Base-by-base conservation (phyloP, 1,140 invertebrate genomes). In the Panagrolaimus sp. region DNA sequence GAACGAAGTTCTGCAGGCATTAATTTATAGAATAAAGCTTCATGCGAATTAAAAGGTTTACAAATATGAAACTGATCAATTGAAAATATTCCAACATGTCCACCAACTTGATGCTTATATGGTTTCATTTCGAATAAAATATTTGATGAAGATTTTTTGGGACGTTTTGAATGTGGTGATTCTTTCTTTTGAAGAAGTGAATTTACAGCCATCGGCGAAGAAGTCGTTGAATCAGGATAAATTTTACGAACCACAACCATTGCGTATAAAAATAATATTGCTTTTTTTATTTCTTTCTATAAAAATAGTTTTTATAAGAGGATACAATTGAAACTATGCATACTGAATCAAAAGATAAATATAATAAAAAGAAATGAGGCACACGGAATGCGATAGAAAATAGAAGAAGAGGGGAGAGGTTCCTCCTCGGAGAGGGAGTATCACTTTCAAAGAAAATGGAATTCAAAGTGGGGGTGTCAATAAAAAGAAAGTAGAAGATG, bases 61-160 rank as follows among this genome's bases (percentile, higher is more conserved):
- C 52, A 58, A n/a, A 58, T 12, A 26, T 58, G 52, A 12, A 26
- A 28, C 14, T 58, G 10, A 28, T 58, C 52, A 58, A 58, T 10
- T 21, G 52, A 21, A 58, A 26, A 58, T 10, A 58, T 58, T 8
- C 52, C 52, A 12, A 58, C 52, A 17, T 58, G 52, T 26, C 52
- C 52, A 58, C 52, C 52, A 28, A 58, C 52, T 58, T 58, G 52
- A 58, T 58, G 52, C 10, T 21, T 58, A 21, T 58, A 58, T 21
- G 52, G 52, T n/a, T 21, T 58, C 52, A 58, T 58, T 28, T 58
- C 21, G 17, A 58, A 26, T 21, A 28, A 21, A 58, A 38, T 38
- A 38, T 38, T 38, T 38, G 32, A 38, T 7, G 32, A 38, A 4
- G 32, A 38, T 38, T 38, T 38, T 2, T 38, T 38, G n/a, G n/a